Base-by-base conservation (phyloP, 2,113 vertebrate species). In the Cephalopholis sonnerati region DNA sequence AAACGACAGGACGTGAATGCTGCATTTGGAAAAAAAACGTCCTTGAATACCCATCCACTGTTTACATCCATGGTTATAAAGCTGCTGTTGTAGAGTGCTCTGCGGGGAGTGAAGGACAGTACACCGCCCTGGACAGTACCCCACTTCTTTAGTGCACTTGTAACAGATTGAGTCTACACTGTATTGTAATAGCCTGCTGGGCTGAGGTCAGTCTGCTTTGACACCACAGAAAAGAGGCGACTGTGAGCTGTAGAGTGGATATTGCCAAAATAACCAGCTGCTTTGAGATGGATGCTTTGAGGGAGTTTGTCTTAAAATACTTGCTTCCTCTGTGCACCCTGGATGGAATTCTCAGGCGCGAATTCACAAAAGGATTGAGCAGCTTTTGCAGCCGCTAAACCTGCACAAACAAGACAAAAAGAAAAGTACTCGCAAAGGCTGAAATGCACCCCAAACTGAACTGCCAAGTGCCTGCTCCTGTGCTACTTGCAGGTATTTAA, bases 131-230 rank as follows among this genome's bases (percentile, higher is more conserved):
- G 39, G 51, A 61, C 44, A 57, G 32, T 27, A 62, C 51, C 51
- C 10, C 51, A 41, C 48, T 65, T 71, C 41, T 54, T 53, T 36
- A 24, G 22, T 36, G 10, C 27, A 48, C 46, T 18, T 81, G 36
- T 62, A 41, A 57, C 69, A 69, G 74, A 50, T 10, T 65, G 46
- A 46, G 62, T 69, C 32, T 44, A 41, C 22, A 32, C 22, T 39
- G 48, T 20, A n/a, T 71, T 32, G 10, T 68, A 57, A 61, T 53
- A 74, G 75, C 75, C 61, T 70, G 63, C 57, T 39, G 81, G 5
- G 39, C 50, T 54, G 62, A 85, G 46, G 79, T 81, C 73, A 83
- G 65, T 77, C 44, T 54, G 64, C 54, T 75, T 59, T 53, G 69
- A 87, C 69, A 55, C 18, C 59, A 64, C 51, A 69, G 70, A 78